A percentile compares a stretch with the other conserved stretches of the same genome.
Evolutionary conservation across 2,113 vertebrate species (phyloP).

Genomic region (Hassar affinis): DNA sequence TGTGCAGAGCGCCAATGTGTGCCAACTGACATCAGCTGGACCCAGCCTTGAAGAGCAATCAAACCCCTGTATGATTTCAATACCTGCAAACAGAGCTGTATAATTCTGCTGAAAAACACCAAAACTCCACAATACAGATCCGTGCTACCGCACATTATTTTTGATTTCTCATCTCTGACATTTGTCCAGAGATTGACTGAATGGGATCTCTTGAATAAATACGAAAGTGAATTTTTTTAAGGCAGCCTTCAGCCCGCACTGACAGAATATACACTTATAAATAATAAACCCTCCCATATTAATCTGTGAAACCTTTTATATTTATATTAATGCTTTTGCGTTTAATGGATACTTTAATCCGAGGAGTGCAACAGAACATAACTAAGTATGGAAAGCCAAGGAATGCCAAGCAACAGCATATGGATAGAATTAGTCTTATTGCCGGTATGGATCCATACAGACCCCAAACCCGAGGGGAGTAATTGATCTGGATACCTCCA

Average conservation of each 20-base stretch:
- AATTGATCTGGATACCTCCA: background rate
- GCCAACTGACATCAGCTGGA: conserved; percentile 23
- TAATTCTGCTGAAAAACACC: conserved; percentile 35
- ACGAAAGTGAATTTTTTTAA: background rate
- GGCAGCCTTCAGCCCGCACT: background rate
- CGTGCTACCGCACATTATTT: background rate
- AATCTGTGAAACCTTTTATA: background rate
- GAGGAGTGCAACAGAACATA: background rate
- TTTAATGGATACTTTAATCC: background rate
- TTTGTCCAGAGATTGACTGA: background rate
- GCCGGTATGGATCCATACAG: background rate
- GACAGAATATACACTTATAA: background rate
- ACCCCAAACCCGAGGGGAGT: background rate
- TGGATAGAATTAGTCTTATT: background rate
- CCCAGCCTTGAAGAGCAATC: conserved; percentile 31
- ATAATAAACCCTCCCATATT: background rate
- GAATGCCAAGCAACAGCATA: background rate
- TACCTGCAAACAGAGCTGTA: background rate
- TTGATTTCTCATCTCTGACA: background rate
- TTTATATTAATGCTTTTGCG: background rate
- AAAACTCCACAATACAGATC: background rate
- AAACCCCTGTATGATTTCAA: conserved; percentile 37
- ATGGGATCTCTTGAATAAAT: background rate
- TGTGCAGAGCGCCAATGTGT: background rate
- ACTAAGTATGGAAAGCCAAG: background rate